Percentiles rank a stretch among this genome's conserved stretches.
Evolutionary conservation across 2,797 vertebrate genomes (phyloP).

Genomic region (Saxicola maurus): DNA sequence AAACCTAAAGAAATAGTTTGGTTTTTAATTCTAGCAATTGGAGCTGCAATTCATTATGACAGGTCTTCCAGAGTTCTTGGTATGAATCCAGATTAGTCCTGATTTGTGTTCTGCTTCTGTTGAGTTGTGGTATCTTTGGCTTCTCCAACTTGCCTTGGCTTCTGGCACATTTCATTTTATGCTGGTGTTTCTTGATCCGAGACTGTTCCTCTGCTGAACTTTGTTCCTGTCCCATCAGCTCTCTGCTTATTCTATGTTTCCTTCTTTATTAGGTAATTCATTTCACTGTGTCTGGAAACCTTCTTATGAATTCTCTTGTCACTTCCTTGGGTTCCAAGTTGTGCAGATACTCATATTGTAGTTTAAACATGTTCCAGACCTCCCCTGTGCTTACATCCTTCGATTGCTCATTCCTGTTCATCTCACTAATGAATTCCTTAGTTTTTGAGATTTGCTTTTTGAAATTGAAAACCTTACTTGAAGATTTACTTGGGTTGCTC

Average conservation of each 20-base stretch:
- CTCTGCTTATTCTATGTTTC: constrained; percentile 26
- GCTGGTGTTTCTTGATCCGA: neutral
- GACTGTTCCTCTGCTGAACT: neutral
- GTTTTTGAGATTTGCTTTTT: constrained; percentile 38
- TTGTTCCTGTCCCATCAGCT: constrained; percentile 1
- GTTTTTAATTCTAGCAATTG: neutral
- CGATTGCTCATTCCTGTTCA: neutral
- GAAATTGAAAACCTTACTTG: constrained; percentile 39
- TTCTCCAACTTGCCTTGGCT: neutral
- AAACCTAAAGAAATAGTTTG: neutral
- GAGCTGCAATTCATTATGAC: neutral
- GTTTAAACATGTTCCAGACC: constrained; percentile 45
- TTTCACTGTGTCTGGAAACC: constrained; percentile 35
- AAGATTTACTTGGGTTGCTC: constrained; percentile 8
- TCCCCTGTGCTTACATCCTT: neutral
- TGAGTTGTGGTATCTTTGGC: constrained; percentile 3
- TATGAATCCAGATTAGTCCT: neutral
- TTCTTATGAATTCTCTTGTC: constrained; percentile 43
- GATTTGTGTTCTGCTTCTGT: neutral
- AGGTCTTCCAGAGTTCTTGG: neutral
- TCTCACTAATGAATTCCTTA: constrained; percentile 5
- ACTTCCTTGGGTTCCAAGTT: constrained; percentile 33
- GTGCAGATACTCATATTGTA: neutral
- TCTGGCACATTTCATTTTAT: neutral
- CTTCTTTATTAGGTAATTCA: constrained; percentile 49